Percentiles rank a stretch among this genome's conserved stretches.
Evolutionary conservation across 2,888 invertebrate genomes (phyloP).

Genomic region (Unio pictorum): DNA sequence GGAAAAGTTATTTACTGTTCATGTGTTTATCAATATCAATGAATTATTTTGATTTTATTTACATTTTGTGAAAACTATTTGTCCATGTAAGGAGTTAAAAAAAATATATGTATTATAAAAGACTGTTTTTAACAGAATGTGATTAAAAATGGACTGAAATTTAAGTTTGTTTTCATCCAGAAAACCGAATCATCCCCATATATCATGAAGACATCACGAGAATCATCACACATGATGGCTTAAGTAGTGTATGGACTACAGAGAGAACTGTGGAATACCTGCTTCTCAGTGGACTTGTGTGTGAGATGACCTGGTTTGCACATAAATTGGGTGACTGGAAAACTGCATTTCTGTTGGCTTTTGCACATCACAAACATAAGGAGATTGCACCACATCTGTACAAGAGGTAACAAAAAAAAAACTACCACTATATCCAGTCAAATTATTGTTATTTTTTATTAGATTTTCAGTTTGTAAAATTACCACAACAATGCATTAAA

Average conservation of each 20-base stretch:
- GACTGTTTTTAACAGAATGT: no score
- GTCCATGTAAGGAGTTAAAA: no score
- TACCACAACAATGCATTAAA: no score
- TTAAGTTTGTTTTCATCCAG: constrained; percentile 26
- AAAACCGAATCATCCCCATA: constrained; percentile 58
- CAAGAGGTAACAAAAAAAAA: constrained; percentile 35
- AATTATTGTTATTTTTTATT: no score
- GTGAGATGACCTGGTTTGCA: constrained; percentile 69
- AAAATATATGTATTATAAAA: no score
- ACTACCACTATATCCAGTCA: no score
- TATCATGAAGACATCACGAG: constrained; percentile 59
- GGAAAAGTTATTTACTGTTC: no score
- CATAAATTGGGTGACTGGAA: constrained; percentile 70
- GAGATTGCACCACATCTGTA: constrained; percentile 53
- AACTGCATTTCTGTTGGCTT: constrained; percentile 61
- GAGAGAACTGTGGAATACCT: constrained; percentile 66
- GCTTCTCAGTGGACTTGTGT: constrained; percentile 63
- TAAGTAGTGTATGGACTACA: constrained; percentile 63
- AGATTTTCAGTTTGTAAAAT: no score
- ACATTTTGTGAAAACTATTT: no score
- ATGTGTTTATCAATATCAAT: no score
- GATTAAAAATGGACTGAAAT: neutral
- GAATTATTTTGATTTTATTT: no score
- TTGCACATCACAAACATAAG: constrained; percentile 53
- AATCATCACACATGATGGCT: constrained; percentile 50